Percentiles rank a stretch among this genome's conserved stretches.
phyloP scores from a whole-genome alignment of 2,113 vertebrate genomes.

The Egretta garzetta region DNA sequence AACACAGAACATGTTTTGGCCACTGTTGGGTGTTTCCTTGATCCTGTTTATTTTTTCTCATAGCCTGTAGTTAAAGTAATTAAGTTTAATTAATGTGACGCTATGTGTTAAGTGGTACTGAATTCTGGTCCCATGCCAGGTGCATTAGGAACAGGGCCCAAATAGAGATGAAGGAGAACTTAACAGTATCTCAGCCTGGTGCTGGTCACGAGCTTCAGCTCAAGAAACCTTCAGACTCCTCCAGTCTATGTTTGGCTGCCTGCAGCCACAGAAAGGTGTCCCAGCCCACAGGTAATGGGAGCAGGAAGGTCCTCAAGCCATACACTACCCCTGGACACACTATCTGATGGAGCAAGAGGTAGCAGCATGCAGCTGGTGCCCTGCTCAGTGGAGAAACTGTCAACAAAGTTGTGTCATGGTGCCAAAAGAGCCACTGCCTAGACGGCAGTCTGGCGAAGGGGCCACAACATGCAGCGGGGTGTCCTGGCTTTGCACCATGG shows the following conservation, averaged over 20 bases:
- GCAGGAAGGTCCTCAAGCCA: not conserved
- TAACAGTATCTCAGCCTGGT: not conserved
- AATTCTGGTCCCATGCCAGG: not conserved
- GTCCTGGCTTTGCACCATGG: not conserved
- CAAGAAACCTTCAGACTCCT: not conserved
- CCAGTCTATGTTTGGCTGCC: not conserved
- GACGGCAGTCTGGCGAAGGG: not conserved
- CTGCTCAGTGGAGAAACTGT: not conserved
- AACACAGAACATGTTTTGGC: not conserved
- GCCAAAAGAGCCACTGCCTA: not conserved
- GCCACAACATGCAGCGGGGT: rapidly evolving
- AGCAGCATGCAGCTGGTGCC: not conserved
- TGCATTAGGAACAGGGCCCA: not conserved
- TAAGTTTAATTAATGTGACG: not conserved
- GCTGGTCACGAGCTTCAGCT: not conserved
- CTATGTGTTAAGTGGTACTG: not conserved
- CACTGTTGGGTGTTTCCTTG: not conserved
- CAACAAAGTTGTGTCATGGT: not conserved
- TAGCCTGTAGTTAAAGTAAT: not conserved
- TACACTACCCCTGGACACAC: rapidly evolving
- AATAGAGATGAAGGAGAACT: not conserved
- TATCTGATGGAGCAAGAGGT: not conserved
- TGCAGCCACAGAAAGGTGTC: not conserved
- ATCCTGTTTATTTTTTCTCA: slow-evolving; percentile 32
- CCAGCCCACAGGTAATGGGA: not conserved